phyloP scores from a whole-genome alignment of 2,888 invertebrate genomes.

The Anthoptus insignis region DNA sequence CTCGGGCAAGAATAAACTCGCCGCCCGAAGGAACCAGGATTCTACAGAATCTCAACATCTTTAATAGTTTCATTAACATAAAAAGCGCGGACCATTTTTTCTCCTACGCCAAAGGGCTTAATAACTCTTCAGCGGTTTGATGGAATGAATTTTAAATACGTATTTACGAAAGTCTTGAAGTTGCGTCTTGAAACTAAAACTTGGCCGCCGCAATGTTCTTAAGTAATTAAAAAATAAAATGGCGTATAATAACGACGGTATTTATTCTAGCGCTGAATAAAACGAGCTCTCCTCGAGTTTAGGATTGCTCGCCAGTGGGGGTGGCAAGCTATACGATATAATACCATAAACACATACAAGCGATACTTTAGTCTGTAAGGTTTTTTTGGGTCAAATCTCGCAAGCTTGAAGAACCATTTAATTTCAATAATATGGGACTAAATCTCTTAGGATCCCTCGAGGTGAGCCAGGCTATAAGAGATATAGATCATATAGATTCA shows the following conservation, averaged over 20 bases:
- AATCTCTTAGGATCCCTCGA: too few species aligned
- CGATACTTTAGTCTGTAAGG: too few species aligned
- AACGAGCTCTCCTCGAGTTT: constrained; percentile 19
- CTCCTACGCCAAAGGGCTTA: constrained; percentile 7
- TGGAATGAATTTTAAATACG: constrained; percentile 33
- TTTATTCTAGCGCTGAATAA: constrained; percentile 35
- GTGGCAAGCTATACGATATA: neutral
- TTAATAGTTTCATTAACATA: constrained; percentile 20
- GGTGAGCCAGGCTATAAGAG: too few species aligned
- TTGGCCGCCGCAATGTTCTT: constrained; percentile 33
- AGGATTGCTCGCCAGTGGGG: constrained; percentile 4
- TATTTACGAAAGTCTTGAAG: constrained; percentile 33
- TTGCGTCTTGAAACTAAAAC: constrained; percentile 32
- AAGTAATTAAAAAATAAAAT: constrained; percentile 37
- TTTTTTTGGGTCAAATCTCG: too few species aligned
- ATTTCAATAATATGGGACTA: too few species aligned
- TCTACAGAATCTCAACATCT: neutral
- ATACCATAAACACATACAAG: neutral
- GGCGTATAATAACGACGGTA: constrained; percentile 34
- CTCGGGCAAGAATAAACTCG: neutral
- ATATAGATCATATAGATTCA: too few species aligned
- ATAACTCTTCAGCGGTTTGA: constrained; percentile 14
- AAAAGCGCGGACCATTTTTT: constrained; percentile 11
- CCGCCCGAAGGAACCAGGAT: neutral
- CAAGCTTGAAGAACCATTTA: too few species aligned